Conservation (phyloP, 2,888 invertebrate genomes). For the Scrobipalpa atriplicella region DNA sequence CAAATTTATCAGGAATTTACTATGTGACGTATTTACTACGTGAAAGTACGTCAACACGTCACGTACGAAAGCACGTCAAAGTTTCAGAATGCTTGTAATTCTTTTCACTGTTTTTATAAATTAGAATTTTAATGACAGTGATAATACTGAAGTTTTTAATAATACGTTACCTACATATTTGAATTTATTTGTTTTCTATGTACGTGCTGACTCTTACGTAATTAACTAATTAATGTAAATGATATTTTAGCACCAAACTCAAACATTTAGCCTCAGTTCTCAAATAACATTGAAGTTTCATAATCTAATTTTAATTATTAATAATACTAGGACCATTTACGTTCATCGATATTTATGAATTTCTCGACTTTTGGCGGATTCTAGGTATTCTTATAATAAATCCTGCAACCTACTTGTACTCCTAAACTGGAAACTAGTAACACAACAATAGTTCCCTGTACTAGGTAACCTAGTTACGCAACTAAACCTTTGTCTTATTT, state of each 20-base stretch:
- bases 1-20: background rate
- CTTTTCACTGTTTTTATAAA: background rate
- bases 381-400: background rate
- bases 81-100: background rate
- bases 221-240: too few relatives aligned
- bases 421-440: background rate
- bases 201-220: too few relatives aligned
- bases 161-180: background rate
- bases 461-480: background rate
- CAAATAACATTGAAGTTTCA: too few relatives aligned
- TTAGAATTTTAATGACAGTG: background rate
- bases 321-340: too few relatives aligned
- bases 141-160: too few relatives aligned
- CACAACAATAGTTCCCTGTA: background rate
- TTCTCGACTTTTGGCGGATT: background rate
- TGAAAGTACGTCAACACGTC: slow-evolving; percentile 3
- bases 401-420: background rate
- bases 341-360: too few relatives aligned
- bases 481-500: background rate
- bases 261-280: too few relatives aligned
- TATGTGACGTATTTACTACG: slow-evolving; percentile 5
- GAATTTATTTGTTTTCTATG: background rate
- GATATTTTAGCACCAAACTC: too few relatives aligned
- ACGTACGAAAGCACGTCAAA: slow-evolving; percentile 2
- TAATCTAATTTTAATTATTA: too few relatives aligned